Evolutionary conservation across 2,888 invertebrate species (phyloP).

Genomic region (Actias luna): DNA sequence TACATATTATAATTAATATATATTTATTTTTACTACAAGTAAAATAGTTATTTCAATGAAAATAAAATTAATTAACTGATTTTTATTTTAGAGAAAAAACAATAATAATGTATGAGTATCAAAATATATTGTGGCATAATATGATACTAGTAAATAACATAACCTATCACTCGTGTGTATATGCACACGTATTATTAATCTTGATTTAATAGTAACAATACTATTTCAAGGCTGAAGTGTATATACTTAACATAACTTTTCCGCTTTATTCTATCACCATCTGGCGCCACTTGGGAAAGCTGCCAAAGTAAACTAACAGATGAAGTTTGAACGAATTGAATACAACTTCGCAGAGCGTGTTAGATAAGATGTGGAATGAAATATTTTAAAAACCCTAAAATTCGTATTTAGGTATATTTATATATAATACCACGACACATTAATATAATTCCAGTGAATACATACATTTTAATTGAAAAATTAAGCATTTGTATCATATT

Average conservation of each 20-base stretch:
- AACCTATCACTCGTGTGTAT: background rate
- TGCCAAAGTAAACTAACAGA: slow-evolving; percentile 58
- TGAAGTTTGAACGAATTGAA: slow-evolving; percentile 45
- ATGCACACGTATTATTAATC: background rate
- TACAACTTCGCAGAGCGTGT: slow-evolving; percentile 43
- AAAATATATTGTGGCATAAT: background rate
- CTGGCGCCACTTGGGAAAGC: slow-evolving; percentile 62
- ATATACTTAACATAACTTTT: slow-evolving; percentile 48
- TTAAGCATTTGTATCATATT: too few relatives aligned
- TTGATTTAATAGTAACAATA: slow-evolving; percentile 19
- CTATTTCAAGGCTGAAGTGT: slow-evolving; percentile 37
- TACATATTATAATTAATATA: too few relatives aligned
- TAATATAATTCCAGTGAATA: too few relatives aligned
- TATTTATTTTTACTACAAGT: too few relatives aligned
- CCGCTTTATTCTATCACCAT: slow-evolving; percentile 52
- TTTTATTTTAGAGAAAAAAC: too few relatives aligned
- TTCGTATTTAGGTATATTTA: background rate
- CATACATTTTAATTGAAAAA: too few relatives aligned
- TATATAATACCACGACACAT: too few relatives aligned
- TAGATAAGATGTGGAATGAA: background rate
- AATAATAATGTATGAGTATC: too few relatives aligned
- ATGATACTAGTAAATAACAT: background rate
- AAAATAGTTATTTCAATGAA: too few relatives aligned
- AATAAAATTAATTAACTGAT: too few relatives aligned
- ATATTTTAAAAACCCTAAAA: background rate